Percentiles rank a stretch among this genome's conserved stretches.
Evolutionary conservation across 2,113 vertebrate species (phyloP).

Genomic region (Saguinus midas): DNA sequence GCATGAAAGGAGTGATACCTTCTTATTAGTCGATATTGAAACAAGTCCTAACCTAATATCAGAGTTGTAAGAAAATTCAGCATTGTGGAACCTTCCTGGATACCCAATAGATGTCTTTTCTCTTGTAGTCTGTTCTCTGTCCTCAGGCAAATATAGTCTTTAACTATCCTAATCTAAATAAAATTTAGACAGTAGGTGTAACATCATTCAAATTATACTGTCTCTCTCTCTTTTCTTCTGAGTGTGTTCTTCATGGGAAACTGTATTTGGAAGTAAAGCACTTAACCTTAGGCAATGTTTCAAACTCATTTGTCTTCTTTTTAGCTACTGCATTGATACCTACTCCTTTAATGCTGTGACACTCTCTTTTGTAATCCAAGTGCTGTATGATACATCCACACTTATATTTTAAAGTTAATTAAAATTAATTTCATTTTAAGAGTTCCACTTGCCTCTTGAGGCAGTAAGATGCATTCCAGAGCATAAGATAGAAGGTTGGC

Average conservation of each 20-base stretch:
- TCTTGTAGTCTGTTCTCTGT: background rate
- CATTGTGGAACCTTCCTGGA: background rate
- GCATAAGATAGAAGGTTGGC: constrained; percentile 23
- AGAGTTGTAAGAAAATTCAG: background rate
- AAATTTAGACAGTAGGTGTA: background rate
- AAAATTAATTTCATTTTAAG: constrained; percentile 55
- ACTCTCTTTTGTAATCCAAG: background rate
- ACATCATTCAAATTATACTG: background rate
- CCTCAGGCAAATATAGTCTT: background rate
- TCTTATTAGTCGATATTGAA: background rate
- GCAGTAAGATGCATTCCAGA: background rate
- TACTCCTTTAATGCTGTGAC: constrained; percentile 26
- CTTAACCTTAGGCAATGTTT: constrained; percentile 22
- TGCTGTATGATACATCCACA: background rate
- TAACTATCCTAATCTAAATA: background rate
- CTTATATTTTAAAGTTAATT: constrained; percentile 44
- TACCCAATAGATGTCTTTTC: background rate
- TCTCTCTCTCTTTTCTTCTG: background rate
- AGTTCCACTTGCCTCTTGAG: constrained; percentile 28
- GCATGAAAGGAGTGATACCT: background rate
- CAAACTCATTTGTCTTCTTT: constrained; percentile 29
- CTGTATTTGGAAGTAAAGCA: constrained; percentile 21
- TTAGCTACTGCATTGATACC: background rate
- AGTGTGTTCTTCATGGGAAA: constrained; percentile 18
- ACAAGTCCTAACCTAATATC: background rate